Conservation (phyloP, 2,888 invertebrate genomes). For the Abrostola tripartita region DNA sequence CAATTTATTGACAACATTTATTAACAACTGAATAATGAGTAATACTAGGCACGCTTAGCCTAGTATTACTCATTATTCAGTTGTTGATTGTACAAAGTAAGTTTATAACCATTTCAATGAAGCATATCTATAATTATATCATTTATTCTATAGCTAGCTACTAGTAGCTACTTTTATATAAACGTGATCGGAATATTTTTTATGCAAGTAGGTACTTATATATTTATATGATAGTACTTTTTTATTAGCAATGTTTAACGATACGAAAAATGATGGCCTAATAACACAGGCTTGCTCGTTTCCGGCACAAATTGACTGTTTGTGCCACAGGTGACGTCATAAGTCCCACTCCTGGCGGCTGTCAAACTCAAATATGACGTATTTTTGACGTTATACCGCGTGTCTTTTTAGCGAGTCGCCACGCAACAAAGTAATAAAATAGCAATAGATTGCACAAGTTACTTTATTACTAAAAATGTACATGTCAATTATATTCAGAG, state of each 20-base stretch:
- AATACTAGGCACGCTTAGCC: too few species aligned
- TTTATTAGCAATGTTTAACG: background rate
- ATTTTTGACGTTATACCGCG: too few species aligned
- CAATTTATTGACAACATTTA: too few species aligned
- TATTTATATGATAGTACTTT: background rate
- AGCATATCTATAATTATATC: background rate
- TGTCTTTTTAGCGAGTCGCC: background rate
- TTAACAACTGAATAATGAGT: too few species aligned
- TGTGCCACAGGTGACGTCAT: too few species aligned
- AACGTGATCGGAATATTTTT: background rate
- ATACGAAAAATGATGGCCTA: background rate
- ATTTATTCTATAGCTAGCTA: background rate
- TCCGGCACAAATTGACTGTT: too few species aligned
- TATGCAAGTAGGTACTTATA: background rate
- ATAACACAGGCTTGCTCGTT: too few species aligned
- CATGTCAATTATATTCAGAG: constrained; percentile 20
- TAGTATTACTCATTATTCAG: too few species aligned
- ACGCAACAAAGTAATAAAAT: constrained; percentile 6
- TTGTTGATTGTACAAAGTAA: too few species aligned
- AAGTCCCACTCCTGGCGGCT: too few species aligned
- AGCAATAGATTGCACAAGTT: constrained; percentile 21
- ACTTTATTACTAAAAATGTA: constrained; percentile 24
- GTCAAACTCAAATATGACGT: too few species aligned
- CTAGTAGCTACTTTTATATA: background rate
- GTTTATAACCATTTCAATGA: too few species aligned